A percentile compares a stretch with the other conserved stretches of the same genome.
phyloP scores from a whole-genome alignment of 1,140 invertebrate genomes.

The Scaptodrosophila lebanonensis region DNA sequence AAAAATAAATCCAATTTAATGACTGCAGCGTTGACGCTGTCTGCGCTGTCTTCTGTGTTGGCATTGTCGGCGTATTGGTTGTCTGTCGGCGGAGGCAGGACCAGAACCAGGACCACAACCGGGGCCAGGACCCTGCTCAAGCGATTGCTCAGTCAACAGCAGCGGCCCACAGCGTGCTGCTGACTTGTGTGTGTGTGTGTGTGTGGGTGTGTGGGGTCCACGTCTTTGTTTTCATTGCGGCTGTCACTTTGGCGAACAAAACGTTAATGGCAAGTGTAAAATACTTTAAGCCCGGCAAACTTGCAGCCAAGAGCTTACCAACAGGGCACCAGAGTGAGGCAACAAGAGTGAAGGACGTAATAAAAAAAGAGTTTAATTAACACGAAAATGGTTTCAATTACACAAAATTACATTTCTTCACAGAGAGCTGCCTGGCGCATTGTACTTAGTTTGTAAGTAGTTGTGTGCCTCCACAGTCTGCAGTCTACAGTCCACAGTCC shows the following conservation, averaged over 20 bases:
- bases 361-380: slow-evolving; percentile 73
- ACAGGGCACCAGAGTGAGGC: background rate
- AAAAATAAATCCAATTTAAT: slow-evolving; percentile 68
- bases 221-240: slow-evolving; percentile 72
- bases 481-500: slow-evolving; percentile 3
- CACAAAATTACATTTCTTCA: slow-evolving; percentile 74
- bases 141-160: no score
- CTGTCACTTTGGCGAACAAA: slow-evolving; percentile 66
- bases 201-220: no score
- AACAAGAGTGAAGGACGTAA: slow-evolving; percentile 1
- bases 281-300: slow-evolving; percentile 61
- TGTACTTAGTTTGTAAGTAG: no score
- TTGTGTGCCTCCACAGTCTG: no score
- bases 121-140: no score
- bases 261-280: slow-evolving; percentile 75
- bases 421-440: slow-evolving; percentile 38
- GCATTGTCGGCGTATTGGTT: slow-evolving; percentile 25
- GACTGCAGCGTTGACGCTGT: slow-evolving; percentile 45
- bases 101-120: no score
- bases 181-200: slow-evolving; percentile 60
- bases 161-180: slow-evolving; percentile 23
- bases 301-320: slow-evolving; percentile 15
- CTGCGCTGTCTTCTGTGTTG: slow-evolving; percentile 3
- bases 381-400: slow-evolving; percentile 76
- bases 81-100: slow-evolving; percentile 52